These are phyloP conservation scores for Sphaeridia pumilis DNA, from an alignment of 2,888 invertebrate genomes.

Conservation along the genomic window DNA sequence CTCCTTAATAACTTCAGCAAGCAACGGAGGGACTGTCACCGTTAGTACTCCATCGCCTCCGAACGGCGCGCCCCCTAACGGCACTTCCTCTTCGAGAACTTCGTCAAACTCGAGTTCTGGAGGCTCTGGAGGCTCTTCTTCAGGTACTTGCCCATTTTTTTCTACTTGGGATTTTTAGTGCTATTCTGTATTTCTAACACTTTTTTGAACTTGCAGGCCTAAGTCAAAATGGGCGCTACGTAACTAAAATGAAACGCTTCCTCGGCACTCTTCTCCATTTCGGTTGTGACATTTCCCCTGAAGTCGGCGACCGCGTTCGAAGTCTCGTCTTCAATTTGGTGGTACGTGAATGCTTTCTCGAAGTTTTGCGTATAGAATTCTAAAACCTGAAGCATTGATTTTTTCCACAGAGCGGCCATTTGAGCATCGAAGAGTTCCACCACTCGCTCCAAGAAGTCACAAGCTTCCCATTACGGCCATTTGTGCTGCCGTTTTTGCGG, in stretches of 20 bases:
- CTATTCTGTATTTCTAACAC: no score
- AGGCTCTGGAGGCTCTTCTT: slow-evolving; percentile 19
- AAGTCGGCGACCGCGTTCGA: slow-evolving; percentile 75
- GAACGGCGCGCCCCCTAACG: slow-evolving; percentile 15
- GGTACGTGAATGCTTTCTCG: slow-evolving; percentile 57
- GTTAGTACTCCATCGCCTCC: slow-evolving; percentile 17
- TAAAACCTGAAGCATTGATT: no score
- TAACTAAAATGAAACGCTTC: slow-evolving; percentile 66
- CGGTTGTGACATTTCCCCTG: slow-evolving; percentile 72
- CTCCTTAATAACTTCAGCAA: slow-evolving; percentile 16
- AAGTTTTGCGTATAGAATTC: no score
- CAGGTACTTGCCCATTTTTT: no score
- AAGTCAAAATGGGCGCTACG: slow-evolving; percentile 40
- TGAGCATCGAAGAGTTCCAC: slow-evolving; percentile 87
- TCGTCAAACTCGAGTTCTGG: slow-evolving; percentile 20
- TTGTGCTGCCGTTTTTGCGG: slow-evolving; percentile 81
- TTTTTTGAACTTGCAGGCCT: no score
- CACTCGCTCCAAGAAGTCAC: slow-evolving; percentile 82
- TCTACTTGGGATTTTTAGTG: no score
- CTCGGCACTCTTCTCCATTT: slow-evolving; percentile 85
- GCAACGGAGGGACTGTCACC: slow-evolving; percentile 8
- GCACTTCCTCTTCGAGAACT: slow-evolving; percentile 18
- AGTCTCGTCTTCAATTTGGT: slow-evolving; percentile 71
- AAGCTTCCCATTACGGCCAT: slow-evolving; percentile 81
- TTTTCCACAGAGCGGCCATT: slow-evolving; percentile 63